These are phyloP conservation scores for Caenorhabditis sp. DNA, from an alignment of 2,888 invertebrate species.

Conservation along the genomic window DNA sequence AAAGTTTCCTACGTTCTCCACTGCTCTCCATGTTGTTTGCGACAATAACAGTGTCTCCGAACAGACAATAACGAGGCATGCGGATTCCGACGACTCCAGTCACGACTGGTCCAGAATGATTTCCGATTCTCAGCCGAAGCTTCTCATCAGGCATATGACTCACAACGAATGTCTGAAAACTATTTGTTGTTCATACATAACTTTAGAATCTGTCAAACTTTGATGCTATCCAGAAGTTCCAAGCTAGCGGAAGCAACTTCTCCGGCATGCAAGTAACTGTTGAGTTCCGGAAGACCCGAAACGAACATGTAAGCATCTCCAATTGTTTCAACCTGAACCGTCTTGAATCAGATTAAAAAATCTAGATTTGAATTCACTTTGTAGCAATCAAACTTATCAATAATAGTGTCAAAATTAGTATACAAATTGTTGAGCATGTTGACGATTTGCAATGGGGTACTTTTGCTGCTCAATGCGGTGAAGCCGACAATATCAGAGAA, in stretches of 20 bases:
- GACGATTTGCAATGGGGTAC: constrained; percentile 85
- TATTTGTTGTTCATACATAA: not conserved
- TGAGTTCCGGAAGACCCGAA: constrained; percentile 63
- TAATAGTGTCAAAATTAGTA: constrained; percentile 90
- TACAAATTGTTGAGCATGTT: constrained; percentile 90
- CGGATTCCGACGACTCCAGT: constrained; percentile 62
- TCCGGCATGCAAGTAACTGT: constrained; percentile 63
- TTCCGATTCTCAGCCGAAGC: constrained; percentile 61
- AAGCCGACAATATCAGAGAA: constrained; percentile 71
- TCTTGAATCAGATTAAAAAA: too few relatives aligned
- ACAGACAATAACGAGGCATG: constrained; percentile 64
- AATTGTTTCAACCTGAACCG: constrained; percentile 64
- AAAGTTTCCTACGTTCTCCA: constrained; percentile 59
- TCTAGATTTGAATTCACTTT: constrained; percentile 29
- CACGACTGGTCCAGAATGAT: constrained; percentile 62
- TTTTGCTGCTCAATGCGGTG: constrained; percentile 66
- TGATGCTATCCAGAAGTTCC: constrained; percentile 61
- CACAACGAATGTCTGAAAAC: constrained; percentile 57
- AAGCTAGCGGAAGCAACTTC: constrained; percentile 64
- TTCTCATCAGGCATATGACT: constrained; percentile 60
- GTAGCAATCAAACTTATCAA: constrained; percentile 81
- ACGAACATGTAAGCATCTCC: constrained; percentile 69
- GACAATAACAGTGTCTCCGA: constrained; percentile 62
- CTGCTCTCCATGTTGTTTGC: constrained; percentile 65
- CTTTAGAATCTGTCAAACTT: not conserved